Evolutionary conservation across 1,140 invertebrate genomes (phyloP).

Genomic region (Bathynomus jamesi): DNA sequence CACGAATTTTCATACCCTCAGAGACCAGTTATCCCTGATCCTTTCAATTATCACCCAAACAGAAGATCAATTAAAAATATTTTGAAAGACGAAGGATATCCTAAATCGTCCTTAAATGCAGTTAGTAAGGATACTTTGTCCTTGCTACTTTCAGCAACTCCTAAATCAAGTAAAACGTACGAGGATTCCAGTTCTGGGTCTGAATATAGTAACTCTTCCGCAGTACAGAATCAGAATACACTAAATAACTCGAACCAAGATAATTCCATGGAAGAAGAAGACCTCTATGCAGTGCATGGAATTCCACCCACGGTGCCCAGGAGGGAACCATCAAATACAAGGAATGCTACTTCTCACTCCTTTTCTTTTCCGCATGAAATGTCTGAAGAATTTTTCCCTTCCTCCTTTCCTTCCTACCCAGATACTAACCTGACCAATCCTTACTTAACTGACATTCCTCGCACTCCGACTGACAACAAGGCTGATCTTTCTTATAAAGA

Average conservation of each 20-base stretch:
- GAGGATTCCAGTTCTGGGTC: background rate
- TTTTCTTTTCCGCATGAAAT: slow-evolving; percentile 24
- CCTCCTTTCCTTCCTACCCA: slow-evolving; percentile 20
- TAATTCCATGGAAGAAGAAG: slow-evolving; percentile 3
- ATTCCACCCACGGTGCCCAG: slow-evolving; percentile 11
- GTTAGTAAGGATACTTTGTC: background rate
- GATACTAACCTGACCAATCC: slow-evolving; percentile 24
- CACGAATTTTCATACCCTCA: background rate
- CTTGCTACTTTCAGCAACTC: background rate
- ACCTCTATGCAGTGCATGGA: slow-evolving; percentile 14
- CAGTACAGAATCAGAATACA: background rate
- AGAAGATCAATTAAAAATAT: background rate
- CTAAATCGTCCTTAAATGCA: background rate
- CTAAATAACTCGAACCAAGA: too few relatives aligned
- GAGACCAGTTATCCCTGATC: background rate
- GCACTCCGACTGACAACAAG: slow-evolving; percentile 17
- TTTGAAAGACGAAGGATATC: background rate
- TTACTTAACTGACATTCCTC: slow-evolving; percentile 14
- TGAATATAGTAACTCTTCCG: background rate
- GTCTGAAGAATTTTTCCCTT: slow-evolving; percentile 17
- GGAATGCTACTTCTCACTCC: background rate
- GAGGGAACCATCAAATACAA: background rate
- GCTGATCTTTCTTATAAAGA: slow-evolving; percentile 22
- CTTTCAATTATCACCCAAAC: background rate
- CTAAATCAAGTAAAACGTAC: background rate